These are phyloP conservation scores for Nematopogon swammerdamellus DNA, from an alignment of 2,888 invertebrate genomes.

Conservation along the genomic window DNA sequence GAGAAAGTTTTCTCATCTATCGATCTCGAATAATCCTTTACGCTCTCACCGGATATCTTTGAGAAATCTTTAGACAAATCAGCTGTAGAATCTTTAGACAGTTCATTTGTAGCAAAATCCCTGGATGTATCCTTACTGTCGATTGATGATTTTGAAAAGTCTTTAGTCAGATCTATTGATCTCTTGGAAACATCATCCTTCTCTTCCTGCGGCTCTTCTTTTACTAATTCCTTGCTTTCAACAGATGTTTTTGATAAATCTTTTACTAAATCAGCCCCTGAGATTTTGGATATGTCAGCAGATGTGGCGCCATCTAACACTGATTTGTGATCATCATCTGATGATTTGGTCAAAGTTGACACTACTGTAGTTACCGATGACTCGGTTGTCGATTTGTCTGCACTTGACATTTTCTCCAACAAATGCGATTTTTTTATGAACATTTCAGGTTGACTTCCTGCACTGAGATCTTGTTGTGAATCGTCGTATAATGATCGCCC, in stretches of 20 bases:
- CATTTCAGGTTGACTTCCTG: neutral
- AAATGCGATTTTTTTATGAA: neutral
- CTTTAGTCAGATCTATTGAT: slow-evolving; percentile 44
- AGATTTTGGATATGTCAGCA: slow-evolving; percentile 45
- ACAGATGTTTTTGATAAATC: slow-evolving; percentile 43
- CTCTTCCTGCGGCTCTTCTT: slow-evolving; percentile 38
- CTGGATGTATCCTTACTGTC: slow-evolving; percentile 50
- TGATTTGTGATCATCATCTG: slow-evolving; percentile 45
- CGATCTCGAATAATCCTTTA: slow-evolving; percentile 43
- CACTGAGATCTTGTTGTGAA: too few relatives aligned
- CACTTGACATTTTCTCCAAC: slow-evolving; percentile 7
- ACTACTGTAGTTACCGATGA: slow-evolving; percentile 47
- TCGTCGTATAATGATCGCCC: too few relatives aligned
- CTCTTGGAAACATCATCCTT: slow-evolving; percentile 45
- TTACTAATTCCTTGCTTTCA: slow-evolving; percentile 33
- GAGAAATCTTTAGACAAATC: slow-evolving; percentile 45
- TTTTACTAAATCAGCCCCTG: slow-evolving; percentile 42
- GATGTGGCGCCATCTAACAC: slow-evolving; percentile 45
- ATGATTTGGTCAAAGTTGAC: slow-evolving; percentile 44
- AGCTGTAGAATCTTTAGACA: slow-evolving; percentile 49
- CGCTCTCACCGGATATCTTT: slow-evolving; percentile 46
- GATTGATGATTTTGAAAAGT: slow-evolving; percentile 48
- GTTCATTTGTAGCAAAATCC: slow-evolving; percentile 48
- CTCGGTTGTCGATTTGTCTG: slow-evolving; percentile 48
- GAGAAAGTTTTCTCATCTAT: slow-evolving; percentile 48